Conservation (phyloP, 2,888 invertebrate species). For the Epinotia ramella region DNA sequence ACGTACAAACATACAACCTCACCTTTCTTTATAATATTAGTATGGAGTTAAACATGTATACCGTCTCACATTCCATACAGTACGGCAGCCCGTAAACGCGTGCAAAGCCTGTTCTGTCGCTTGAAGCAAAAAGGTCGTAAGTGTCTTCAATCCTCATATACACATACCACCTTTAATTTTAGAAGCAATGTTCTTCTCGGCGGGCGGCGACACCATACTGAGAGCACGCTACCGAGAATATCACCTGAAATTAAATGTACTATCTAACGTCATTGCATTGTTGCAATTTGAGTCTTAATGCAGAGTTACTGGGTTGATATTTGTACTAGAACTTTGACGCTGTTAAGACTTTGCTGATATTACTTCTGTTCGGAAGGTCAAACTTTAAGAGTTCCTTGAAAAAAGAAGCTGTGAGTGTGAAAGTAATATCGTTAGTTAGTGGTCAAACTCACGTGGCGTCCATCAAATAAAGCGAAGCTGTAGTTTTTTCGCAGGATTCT, state of each 20-base stretch:
- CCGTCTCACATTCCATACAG: slow-evolving; percentile 19
- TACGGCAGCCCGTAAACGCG: slow-evolving; percentile 16
- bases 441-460: neutral
- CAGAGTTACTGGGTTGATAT: neutral
- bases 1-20: too few relatives aligned
- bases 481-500: too few relatives aligned
- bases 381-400: slow-evolving; percentile 15
- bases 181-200: neutral
- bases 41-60: neutral
- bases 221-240: slow-evolving; percentile 48
- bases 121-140: neutral
- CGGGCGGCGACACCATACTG: slow-evolving; percentile 66
- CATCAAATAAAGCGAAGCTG: neutral
- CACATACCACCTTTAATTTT: neutral
- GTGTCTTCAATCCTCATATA: neutral
- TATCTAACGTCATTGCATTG: neutral
- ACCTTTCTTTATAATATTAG: too few relatives aligned
- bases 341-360: neutral
- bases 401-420: slow-evolving; percentile 11
- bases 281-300: neutral
- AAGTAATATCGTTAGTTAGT: neutral
- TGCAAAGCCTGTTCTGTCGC: slow-evolving; percentile 15
- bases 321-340: neutral
- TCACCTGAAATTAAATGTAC: neutral
- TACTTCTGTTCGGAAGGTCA: slow-evolving; percentile 26